Evolutionary conservation across 2,888 invertebrate species (phyloP).

Genomic region (Azorinus chamasolen): DNA sequence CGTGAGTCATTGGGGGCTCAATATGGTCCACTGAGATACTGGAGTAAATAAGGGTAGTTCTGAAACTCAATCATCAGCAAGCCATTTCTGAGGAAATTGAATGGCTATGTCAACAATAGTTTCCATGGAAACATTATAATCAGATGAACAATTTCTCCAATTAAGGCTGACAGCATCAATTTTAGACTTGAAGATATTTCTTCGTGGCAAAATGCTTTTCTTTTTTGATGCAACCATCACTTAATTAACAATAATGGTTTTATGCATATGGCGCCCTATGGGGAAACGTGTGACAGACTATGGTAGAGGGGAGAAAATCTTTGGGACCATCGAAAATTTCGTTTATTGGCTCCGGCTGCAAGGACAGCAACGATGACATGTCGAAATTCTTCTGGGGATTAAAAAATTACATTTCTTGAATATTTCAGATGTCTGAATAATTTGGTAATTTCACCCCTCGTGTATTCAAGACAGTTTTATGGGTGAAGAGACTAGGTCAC

Average conservation of each 20-base stretch:
- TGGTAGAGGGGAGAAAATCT: background rate
- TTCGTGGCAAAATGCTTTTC: conserved; percentile 23
- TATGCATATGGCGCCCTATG: conserved; percentile 42
- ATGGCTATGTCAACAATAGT: conserved; percentile 63
- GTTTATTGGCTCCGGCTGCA: conserved; percentile 1
- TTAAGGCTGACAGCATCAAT: conserved; percentile 61
- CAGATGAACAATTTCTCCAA: conserved; percentile 65
- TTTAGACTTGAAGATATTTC: conserved; percentile 29
- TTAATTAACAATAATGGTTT: conserved; percentile 61
- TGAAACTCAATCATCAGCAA: conserved; percentile 58
- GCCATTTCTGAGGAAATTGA: conserved; percentile 65
- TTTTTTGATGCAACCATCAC: conserved; percentile 53
- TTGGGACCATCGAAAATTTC: background rate
- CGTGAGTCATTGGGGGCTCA: no score
- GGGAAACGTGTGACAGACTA: background rate
- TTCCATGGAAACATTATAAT: conserved; percentile 60
- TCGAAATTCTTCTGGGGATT: conserved; percentile 3
- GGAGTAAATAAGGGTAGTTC: conserved; percentile 43
- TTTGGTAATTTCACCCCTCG: background rate
- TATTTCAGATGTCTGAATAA: conserved; percentile 6
- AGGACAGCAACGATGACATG: background rate
- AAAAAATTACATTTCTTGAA: conserved; percentile 8
- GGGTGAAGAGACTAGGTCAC: no score
- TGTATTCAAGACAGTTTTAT: no score
- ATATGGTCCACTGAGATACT: conserved; percentile 3